Conservation (phyloP, 1,140 invertebrate species). For the Aphelenchoides fujianensis region DNA sequence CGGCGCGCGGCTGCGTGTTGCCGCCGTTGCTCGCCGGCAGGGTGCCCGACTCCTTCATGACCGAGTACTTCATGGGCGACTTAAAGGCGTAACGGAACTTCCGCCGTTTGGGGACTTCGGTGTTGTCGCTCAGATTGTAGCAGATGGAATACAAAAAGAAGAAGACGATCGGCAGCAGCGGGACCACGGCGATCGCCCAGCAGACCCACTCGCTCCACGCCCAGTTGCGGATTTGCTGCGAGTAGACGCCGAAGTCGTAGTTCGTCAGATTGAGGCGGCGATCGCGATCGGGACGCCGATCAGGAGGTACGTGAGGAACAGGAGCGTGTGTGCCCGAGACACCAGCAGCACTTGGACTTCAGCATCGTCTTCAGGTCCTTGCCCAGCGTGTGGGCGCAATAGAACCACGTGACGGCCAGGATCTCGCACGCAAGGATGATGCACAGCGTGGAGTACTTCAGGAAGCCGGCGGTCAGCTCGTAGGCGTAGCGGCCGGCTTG, state of each 20-base stretch:
- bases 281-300: slow-evolving; percentile 54
- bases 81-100: slow-evolving; percentile 47
- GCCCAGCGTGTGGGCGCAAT: slow-evolving; percentile 59
- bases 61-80: slow-evolving; percentile 50
- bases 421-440: slow-evolving; percentile 56
- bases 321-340: slow-evolving; percentile 53
- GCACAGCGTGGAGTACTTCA: slow-evolving; percentile 58
- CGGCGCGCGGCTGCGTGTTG: not conserved
- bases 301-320: slow-evolving; percentile 57
- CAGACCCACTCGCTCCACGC: slow-evolving; percentile 54
- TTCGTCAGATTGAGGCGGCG: slow-evolving; percentile 55
- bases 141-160: slow-evolving; percentile 47
- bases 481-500: slow-evolving; percentile 59
- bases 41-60: slow-evolving; percentile 31
- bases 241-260: slow-evolving; percentile 53
- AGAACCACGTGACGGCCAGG: slow-evolving; percentile 59
- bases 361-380: slow-evolving; percentile 57
- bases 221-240: slow-evolving; percentile 49
- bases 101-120: slow-evolving; percentile 39
- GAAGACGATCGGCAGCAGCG: slow-evolving; percentile 57
- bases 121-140: slow-evolving; percentile 40
- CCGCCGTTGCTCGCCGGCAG: not conserved
- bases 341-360: slow-evolving; percentile 51
- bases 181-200: slow-evolving; percentile 50
- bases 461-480: slow-evolving; percentile 55